Evolutionary conservation across 2,113 vertebrate genomes (phyloP).

Genomic region (Bujurquina vittata): DNA sequence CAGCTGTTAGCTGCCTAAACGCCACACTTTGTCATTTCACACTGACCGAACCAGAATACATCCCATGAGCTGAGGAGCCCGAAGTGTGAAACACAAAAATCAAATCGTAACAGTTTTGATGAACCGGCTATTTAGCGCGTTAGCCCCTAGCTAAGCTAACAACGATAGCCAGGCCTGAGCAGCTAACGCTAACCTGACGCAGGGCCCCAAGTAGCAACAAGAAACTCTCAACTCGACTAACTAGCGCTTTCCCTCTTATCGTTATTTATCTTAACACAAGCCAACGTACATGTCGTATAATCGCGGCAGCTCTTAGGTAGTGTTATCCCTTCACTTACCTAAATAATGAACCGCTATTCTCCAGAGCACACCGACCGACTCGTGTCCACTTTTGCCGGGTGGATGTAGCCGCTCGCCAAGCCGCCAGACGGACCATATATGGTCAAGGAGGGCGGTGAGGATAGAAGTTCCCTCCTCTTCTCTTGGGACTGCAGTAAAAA

Average conservation of each 20-base stretch:
- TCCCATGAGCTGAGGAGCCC: accelerated
- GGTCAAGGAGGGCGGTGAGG: conserved; percentile 51
- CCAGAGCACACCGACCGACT: conserved; percentile 61
- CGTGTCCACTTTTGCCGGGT: conserved; percentile 76
- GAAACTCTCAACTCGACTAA: background rate
- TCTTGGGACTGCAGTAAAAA: conserved; percentile 50
- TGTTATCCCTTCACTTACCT: conserved; percentile 43
- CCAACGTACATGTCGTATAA: accelerated
- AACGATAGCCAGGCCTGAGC: conserved; percentile 47
- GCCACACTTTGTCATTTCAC: background rate
- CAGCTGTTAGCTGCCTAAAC: conserved; percentile 15
- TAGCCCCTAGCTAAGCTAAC: conserved; percentile 31
- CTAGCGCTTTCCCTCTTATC: background rate
- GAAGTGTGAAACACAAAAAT: background rate
- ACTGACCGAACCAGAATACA: background rate
- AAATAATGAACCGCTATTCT: background rate
- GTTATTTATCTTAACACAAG: accelerated
- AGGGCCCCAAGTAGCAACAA: conserved; percentile 46
- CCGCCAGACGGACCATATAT: conserved; percentile 73
- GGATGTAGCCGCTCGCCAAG: conserved; percentile 54
- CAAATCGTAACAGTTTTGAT: background rate
- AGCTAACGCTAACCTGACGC: conserved; percentile 47
- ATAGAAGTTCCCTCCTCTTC: background rate
- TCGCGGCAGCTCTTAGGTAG: background rate
- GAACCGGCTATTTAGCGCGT: background rate